Evolutionary conservation across 2,888 invertebrate genomes (phyloP).

Genomic region (Drosophila putrida): DNA sequence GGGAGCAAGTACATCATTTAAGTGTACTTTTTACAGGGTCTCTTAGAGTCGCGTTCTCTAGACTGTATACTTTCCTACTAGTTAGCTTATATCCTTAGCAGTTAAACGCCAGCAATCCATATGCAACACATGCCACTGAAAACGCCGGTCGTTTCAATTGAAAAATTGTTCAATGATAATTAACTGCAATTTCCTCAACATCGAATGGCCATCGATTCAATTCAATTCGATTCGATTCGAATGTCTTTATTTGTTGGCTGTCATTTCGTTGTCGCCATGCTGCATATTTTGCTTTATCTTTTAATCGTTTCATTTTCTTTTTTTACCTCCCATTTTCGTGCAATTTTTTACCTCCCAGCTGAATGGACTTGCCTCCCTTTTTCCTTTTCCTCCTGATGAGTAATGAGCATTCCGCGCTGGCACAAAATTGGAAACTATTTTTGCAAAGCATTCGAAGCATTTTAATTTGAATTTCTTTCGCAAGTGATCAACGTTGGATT

Average conservation of each 20-base stretch:
- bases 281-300: slow-evolving; percentile 9
- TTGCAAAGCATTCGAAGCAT: slow-evolving; percentile 80
- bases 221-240: slow-evolving; percentile 18
- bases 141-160: slow-evolving; percentile 37
- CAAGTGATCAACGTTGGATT: slow-evolving; percentile 66
- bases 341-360: slow-evolving; percentile 19
- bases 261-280: slow-evolving; percentile 38
- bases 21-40: too few species aligned
- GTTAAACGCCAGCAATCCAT: slow-evolving; percentile 66
- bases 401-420: slow-evolving; percentile 80
- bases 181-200: slow-evolving; percentile 74
- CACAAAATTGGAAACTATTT: slow-evolving; percentile 80
- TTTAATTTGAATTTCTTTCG: slow-evolving; percentile 81
- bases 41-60: too few species aligned
- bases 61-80: too few species aligned
- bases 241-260: slow-evolving; percentile 54
- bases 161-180: slow-evolving; percentile 51
- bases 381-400: slow-evolving; percentile 32
- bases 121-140: slow-evolving; percentile 37
- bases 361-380: slow-evolving; percentile 1
- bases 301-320: slow-evolving; percentile 2
- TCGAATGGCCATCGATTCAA: slow-evolving; percentile 31
- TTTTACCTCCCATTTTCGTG: slow-evolving; percentile 12
- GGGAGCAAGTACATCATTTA: too few species aligned
- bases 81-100: slow-evolving; percentile 18